A percentile compares a stretch with the other conserved stretches of the same genome.
These are phyloP conservation scores for Rhinichthys klamathensis DNA, from an alignment of 2,113 vertebrate genomes.

Conservation along the genomic window DNA sequence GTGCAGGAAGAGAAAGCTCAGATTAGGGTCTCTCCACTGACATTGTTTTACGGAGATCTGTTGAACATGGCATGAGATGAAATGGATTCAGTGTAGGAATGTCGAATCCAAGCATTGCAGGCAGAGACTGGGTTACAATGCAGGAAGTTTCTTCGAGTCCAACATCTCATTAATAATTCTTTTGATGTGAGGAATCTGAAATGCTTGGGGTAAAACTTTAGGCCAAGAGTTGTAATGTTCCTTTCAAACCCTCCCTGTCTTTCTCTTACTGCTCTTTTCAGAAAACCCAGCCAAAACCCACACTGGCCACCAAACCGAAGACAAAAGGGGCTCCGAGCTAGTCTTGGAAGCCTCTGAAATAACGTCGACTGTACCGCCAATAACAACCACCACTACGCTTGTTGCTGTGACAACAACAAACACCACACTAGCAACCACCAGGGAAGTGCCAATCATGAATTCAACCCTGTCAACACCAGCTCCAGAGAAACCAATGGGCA, in stretches of 20 bases:
- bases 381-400: slow-evolving; percentile 51
- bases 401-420: slow-evolving; percentile 49
- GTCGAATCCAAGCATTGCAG: slow-evolving; percentile 50
- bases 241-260: slow-evolving; percentile 27
- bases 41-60: slow-evolving; percentile 50
- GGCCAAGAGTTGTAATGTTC: slow-evolving; percentile 42
- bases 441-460: slow-evolving; percentile 19
- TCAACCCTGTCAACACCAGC: slow-evolving; percentile 20
- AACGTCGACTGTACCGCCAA: slow-evolving; percentile 28
- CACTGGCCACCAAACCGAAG: slow-evolving; percentile 68
- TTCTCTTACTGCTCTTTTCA: slow-evolving; percentile 55
- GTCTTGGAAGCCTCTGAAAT: slow-evolving; percentile 61
- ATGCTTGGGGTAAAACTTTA: slow-evolving; percentile 38
- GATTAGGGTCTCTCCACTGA: slow-evolving; percentile 41
- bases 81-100: slow-evolving; percentile 42
- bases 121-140: slow-evolving; percentile 49
- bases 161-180: slow-evolving; percentile 57
- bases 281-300: slow-evolving; percentile 74
- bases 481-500: slow-evolving; percentile 67
- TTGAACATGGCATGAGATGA: slow-evolving; percentile 55
- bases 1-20: slow-evolving; percentile 51
- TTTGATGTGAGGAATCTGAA: slow-evolving; percentile 58
- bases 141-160: slow-evolving; percentile 51
- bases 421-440: slow-evolving; percentile 48
- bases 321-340: slow-evolving; percentile 67